Evolutionary conservation across 2,797 vertebrate species (phyloP), one percentile per base, ranked within the genome.

Genomic region (Cuniculus paca): DNA sequence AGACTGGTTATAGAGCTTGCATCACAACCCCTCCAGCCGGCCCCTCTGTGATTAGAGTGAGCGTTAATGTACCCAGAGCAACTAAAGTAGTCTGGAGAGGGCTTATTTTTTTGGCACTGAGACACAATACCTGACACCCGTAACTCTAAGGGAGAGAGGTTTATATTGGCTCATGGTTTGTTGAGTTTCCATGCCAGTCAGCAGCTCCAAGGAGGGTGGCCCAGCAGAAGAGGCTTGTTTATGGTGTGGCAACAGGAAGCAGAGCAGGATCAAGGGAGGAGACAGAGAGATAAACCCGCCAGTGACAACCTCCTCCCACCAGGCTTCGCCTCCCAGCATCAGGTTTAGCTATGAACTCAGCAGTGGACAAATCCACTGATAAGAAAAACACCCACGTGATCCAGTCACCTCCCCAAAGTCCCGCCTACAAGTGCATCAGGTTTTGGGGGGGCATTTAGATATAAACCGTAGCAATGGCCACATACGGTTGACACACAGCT

Each of bases 401-500:
- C 42, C 72, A 75, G 11, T 72, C 13, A 16, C 39, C 70, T 74
- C 39, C 20, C 68, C 19, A 70, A 39, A 20, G 34, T 11, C 68
- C 68, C 68, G 42, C 12, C 12, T 42, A 28, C 28, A 39, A 74
- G 70, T 11, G 11, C 24, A 45, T 28, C 72, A 45, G 24, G 72
- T 2, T 28, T 74, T 28, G 72, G 24, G 24, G 24, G 26, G 12
- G 28, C 39, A 5, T 14, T 11, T 28, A 45, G 70, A 28, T 48
- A 74, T 3, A 74, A 74, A 16, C 39, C 12, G 1, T 14, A 16
- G 42, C 0, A 45, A 7, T 4, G 20, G 63, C 50, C 42, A 19
- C 0, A 14, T 63, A 7, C 54, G 39, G 36, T 24, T 42, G n/a
- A 42, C 2, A 12, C n/a, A 19, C 0, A 36, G 17, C 4, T 36